Evolutionary conservation across 2,888 invertebrate species (phyloP), one percentile per base, ranked within the genome.

Genomic region (Troides oblongomaculatus): DNA sequence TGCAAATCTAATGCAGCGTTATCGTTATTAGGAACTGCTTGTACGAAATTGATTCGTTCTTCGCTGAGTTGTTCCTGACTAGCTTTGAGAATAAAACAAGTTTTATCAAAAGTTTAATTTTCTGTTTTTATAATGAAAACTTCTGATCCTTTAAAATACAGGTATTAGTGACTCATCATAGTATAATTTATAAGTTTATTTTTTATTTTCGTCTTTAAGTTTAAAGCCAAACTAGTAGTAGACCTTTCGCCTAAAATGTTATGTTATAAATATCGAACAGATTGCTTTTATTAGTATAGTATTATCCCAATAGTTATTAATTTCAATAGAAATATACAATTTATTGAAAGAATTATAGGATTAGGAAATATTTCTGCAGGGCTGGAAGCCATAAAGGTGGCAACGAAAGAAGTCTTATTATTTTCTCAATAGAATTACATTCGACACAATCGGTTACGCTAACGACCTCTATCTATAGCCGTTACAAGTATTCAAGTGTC

Each of bases 371-470:
- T 59, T 59, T 60, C 12, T 36, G 60, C 60, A 18, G n/a, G n/a
- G 30, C 23, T 23, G 53, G 68, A 68, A 68, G 68, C 68, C 68
- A 21, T 60, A 68, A 60, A 64, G 30, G 23, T 43, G 30, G n/a
- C 60, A 59, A 23, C 64, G 64, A 36, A 64, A 53, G 68, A 68
- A 64, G 68, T 68, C 68, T 68, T 68, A 60, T 61, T 61, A 60
- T 68, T 68, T 68, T 60, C 63, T 60, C 58, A 63, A 57, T 62
- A 43, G 39, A 57, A 39, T 67, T 67, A 62, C 21, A 57, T 57
- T 25, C 62, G 62, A 67, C 62, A 62, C 66, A 36, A 53, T 63
- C 43, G 63, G 50, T 63, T 53, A 63, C n/a, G 23, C 43, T 43
- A 46, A 5, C 43, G 62, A 57, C 57, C 6, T 43, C 67, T 67